Evolutionary conservation across 2,888 invertebrate species (phyloP).

Genomic region (Cyclophora albipunctata): DNA sequence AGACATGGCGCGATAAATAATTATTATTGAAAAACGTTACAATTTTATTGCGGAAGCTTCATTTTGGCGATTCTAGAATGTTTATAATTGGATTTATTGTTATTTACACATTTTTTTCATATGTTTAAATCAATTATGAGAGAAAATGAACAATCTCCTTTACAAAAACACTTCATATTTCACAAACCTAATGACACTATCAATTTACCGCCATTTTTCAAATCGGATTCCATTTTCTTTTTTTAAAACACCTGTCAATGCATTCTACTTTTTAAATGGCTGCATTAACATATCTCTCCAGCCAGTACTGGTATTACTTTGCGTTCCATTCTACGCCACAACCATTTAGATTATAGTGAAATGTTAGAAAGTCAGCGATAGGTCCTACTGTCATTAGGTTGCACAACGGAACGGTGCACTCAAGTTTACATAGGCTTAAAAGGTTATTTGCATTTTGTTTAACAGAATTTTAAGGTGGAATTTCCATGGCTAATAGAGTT

Average conservation of each 20-base stretch:
- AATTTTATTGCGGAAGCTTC: no score
- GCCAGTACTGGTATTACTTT: constrained; percentile 26
- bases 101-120: no score
- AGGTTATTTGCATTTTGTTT: constrained; percentile 29
- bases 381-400: constrained; percentile 36
- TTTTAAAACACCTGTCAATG: constrained; percentile 9
- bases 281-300: constrained; percentile 30
- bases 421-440: constrained; percentile 28
- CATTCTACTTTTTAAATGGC: constrained; percentile 33
- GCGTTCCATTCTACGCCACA: constrained; percentile 27
- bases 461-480: constrained; percentile 10
- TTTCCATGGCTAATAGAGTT: constrained; percentile 15
- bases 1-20: no score
- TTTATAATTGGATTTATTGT: no score
- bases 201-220: constrained; percentile 5
- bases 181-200: no score
- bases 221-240: constrained; percentile 13
- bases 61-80: no score
- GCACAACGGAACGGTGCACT: constrained; percentile 34
- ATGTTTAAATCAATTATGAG: no score
- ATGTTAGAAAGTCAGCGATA: constrained; percentile 44
- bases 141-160: no score
- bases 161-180: no score
- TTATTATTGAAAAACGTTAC: no score
- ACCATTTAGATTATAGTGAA: constrained; percentile 49